Percentiles rank a stretch among this genome's conserved stretches.
Conservation (phyloP, 2,888 invertebrate genomes). For the Scrobipalpa atriplicella region DNA sequence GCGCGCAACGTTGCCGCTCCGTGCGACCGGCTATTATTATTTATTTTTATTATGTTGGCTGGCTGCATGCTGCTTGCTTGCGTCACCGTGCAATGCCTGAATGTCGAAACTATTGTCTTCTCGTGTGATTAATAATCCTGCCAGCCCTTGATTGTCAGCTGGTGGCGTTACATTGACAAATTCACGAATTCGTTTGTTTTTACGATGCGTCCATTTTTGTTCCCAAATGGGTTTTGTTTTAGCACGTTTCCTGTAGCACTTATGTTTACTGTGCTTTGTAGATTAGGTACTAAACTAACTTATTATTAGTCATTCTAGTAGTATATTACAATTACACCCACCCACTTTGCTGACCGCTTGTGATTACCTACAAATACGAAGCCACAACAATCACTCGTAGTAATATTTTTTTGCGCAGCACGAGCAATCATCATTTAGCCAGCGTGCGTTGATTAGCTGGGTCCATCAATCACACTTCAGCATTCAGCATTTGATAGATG, state of each 20-base stretch:
- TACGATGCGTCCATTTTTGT: not conserved
- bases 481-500: conserved; percentile 15
- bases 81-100: conserved; percentile 32
- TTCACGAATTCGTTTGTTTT: conserved; percentile 12
- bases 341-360: not conserved
- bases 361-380: no score
- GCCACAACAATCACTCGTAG: conserved; percentile 6
- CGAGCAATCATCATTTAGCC: conserved; percentile 26
- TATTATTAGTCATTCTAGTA: conserved; percentile 1
- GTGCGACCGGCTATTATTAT: conserved; percentile 31
- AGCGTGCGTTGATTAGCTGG: conserved; percentile 23
- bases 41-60: conserved; percentile 34
- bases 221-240: not conserved
- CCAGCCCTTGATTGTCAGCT: conserved; percentile 16
- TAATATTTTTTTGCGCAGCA: not conserved
- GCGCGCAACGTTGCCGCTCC: conserved; percentile 29
- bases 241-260: not conserved
- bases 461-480: conserved; percentile 18
- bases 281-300: no score
- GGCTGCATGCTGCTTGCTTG: conserved; percentile 29
- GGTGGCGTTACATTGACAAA: conserved; percentile 19
- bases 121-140: conserved; percentile 25
- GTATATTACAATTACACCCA: not conserved
- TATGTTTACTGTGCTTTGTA: not conserved
- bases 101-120: conserved; percentile 31